Conservation (phyloP, 1,140 invertebrate genomes). For the Aleiodes sp. region DNA sequence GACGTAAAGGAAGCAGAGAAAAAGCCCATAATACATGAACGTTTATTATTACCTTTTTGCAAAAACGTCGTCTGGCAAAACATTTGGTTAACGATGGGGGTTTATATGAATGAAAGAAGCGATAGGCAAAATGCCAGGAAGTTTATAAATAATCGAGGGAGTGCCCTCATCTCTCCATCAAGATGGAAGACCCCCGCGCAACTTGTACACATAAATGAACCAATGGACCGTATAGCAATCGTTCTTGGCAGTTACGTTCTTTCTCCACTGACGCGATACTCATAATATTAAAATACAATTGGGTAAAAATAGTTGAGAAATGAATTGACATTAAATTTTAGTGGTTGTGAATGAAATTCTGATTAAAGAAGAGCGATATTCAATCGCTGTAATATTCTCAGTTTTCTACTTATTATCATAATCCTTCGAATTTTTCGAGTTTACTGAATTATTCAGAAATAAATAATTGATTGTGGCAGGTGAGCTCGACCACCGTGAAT, state of each 20-base stretch:
- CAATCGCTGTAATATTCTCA: too few species aligned
- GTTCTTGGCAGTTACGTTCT: neutral
- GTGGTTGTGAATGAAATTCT: too few species aligned
- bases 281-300: too few species aligned
- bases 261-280: neutral
- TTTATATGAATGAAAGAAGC: conserved; percentile 24
- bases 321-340: too few species aligned
- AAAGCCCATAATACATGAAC: neutral
- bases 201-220: neutral
- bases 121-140: conserved; percentile 24
- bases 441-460: neutral
- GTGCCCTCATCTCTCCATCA: neutral
- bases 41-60: conserved; percentile 16
- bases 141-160: conserved; percentile 22
- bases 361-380: too few species aligned
- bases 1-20: neutral
- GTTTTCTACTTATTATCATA: too few species aligned
- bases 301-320: too few species aligned
- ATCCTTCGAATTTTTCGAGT: too few species aligned
- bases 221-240: conserved; percentile 2
- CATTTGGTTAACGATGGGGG: neutral
- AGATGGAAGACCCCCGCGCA: neutral
- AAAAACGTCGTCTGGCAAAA: neutral
- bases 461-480: conserved; percentile 22
- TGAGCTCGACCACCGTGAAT: conserved; percentile 19